Base-by-base conservation (phyloP, 1,140 invertebrate genomes). In the Alviniconcha marisindica region DNA sequence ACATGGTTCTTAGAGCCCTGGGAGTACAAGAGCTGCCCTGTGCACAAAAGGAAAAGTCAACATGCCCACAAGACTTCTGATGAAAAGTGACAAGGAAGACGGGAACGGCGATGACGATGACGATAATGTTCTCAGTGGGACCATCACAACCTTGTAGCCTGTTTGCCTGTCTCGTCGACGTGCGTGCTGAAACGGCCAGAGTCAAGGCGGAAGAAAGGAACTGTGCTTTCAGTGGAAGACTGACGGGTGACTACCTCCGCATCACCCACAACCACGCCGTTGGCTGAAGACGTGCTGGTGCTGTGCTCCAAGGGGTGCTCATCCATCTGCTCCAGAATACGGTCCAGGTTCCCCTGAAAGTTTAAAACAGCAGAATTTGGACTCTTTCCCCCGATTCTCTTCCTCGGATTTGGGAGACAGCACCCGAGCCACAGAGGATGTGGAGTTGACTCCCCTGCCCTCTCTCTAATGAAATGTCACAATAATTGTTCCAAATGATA, bases 301-400 rank as follows among this genome's bases (percentile, higher is more conserved):
- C 31, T 24, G 4, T 14, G 36, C 7, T 21, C 24, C 5, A 12
- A 38, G 12, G 10, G 10, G 31, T 24, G 54, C 14, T 66, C 83
- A 0, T 76, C 60, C 12, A 81, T 78, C 76, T 54, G 66, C 56
- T 82, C 80, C 28, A 84, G 31, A 40, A 84, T 74, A 33, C 82
- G 73, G 5, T 84, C 83, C n/a, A 84, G 69, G 4, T 38, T 60
- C 28, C 15, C 69, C 77, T 81, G 54, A 48, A 48, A 48, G 18
- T 48, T 48, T 18, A 48, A 18, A 48, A 48, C 5, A 48, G 5
- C 44, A 48, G 7, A 48, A 48, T 48, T 48, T 10, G 44, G 18
- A 18, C 44, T 48, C 44, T 48, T n/a, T n/a, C 7, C 44, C 5
- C 18, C 7, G 44, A 48, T 48, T 48, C 44, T 48, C 44, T n/a